Percentiles rank a stretch among this genome's conserved stretches.
Evolutionary conservation across 2,888 invertebrate species (phyloP).

Genomic region (Gonocerus acuteangulatus): DNA sequence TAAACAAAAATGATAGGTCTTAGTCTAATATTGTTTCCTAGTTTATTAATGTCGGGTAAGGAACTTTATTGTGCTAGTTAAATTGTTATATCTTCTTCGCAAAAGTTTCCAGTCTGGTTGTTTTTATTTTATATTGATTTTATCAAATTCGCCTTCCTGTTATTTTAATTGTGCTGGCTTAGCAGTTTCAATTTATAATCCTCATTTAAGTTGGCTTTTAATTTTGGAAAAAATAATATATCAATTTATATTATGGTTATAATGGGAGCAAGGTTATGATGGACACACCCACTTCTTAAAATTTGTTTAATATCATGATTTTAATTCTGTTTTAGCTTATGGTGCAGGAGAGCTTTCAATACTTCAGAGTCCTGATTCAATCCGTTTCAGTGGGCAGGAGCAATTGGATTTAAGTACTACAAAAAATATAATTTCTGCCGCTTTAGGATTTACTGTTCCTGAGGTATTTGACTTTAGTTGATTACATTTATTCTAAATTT

Average conservation of each 20-base stretch:
- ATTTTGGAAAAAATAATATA: no score
- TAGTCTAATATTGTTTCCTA: neutral
- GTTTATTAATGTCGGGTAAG: neutral
- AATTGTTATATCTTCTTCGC: no score
- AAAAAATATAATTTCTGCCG: conserved; percentile 49
- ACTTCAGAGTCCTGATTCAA: conserved; percentile 59
- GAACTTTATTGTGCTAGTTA: no score
- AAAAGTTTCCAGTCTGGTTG: no score
- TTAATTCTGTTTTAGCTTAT: conserved; percentile 24
- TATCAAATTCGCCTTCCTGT: no score
- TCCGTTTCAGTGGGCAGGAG: conserved; percentile 60
- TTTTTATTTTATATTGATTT: no score
- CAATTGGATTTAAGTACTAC: conserved; percentile 55
- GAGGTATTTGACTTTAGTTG: conserved; percentile 47
- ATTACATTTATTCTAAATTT: neutral
- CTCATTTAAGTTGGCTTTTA: no score
- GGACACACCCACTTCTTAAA: conserved; percentile 25
- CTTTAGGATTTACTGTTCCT: conserved; percentile 64
- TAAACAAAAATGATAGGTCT: no score
- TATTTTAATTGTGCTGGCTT: no score
- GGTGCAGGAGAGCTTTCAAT: conserved; percentile 58
- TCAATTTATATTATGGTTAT: conserved; percentile 2
- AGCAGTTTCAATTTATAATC: no score
- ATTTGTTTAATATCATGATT: neutral
- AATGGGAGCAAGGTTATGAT: conserved; percentile 1